Evolutionary conservation across 2,797 vertebrate genomes (phyloP).

Genomic region (Girardinus metallicus): DNA sequence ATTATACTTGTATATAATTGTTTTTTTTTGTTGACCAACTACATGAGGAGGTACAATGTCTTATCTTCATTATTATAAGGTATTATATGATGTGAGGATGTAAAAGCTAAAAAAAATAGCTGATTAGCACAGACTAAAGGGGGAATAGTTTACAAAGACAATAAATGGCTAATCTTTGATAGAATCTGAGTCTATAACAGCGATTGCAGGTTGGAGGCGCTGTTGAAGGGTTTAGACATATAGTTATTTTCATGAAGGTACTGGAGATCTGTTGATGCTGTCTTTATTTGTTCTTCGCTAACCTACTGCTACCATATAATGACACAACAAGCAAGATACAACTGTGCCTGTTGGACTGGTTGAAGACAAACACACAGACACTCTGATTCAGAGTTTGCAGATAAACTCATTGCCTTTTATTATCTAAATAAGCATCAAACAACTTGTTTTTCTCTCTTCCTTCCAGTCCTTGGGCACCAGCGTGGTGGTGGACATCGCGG

Average conservation of each 20-base stretch:
- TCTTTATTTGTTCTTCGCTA: not conserved
- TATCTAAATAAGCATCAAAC: conserved; percentile 1
- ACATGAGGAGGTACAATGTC: not conserved
- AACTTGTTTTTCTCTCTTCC: not conserved
- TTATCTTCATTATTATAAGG: not conserved
- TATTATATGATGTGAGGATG: not conserved
- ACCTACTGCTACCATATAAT: not conserved
- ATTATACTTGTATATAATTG: not conserved
- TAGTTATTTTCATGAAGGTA: not conserved
- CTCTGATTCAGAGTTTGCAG: not conserved
- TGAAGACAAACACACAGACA: not conserved
- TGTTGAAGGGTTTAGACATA: not conserved
- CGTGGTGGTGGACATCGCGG: conserved; percentile 92
- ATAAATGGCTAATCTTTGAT: not conserved
- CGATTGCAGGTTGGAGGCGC: not conserved
- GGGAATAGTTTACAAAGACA: not conserved
- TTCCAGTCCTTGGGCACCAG: conserved; percentile 89
- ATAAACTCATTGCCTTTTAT: not conserved
- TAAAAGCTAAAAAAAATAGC: not conserved
- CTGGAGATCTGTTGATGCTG: not conserved
- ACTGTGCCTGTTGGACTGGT: not conserved
- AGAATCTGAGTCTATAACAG: not conserved
- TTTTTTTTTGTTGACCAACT: not conserved
- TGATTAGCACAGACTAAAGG: not conserved
- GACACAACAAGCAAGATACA: not conserved